These are phyloP conservation scores for Pandemis corylana DNA, from an alignment of 2,888 invertebrate species.

Conservation along the genomic window DNA sequence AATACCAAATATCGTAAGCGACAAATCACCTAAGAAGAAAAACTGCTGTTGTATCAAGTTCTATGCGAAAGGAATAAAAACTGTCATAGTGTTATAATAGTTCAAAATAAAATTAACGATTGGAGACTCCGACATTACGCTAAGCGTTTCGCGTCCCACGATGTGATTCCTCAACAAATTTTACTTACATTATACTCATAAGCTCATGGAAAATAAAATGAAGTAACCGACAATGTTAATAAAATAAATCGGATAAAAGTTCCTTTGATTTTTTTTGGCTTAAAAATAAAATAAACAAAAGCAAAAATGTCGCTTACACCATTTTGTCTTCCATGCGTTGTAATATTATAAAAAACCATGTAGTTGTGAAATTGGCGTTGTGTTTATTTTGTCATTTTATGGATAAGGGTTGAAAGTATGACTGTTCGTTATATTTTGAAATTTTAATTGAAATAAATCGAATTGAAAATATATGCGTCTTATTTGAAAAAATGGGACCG, in stretches of 20 bases:
- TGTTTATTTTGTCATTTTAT: slow-evolving; percentile 72
- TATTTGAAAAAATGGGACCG: not conserved
- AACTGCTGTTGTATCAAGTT: not conserved
- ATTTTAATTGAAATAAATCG: slow-evolving; percentile 77
- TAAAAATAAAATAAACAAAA: not conserved
- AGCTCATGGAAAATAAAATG: not conserved
- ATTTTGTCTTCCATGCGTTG: slow-evolving; percentile 12
- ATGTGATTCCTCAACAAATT: slow-evolving; percentile 37
- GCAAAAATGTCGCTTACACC: not conserved
- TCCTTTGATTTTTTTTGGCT: not conserved
- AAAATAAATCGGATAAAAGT: not conserved
- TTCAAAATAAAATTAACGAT: not conserved
- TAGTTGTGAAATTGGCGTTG: slow-evolving; percentile 82
- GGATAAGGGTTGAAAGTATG: slow-evolving; percentile 64
- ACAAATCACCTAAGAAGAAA: not conserved
- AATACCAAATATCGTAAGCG: not conserved
- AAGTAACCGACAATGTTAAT: not conserved
- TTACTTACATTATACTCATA: slow-evolving; percentile 33
- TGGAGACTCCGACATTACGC: slow-evolving; percentile 7
- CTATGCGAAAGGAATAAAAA: not conserved
- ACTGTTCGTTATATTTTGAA: slow-evolving; percentile 81
- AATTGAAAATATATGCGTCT: slow-evolving; percentile 58
- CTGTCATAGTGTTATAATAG: not conserved
- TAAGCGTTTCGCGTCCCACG: slow-evolving; percentile 20
- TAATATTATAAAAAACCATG: slow-evolving; percentile 58